Base-by-base conservation (phyloP, 2,113 vertebrate genomes). In the Polyodon spathula region DNA sequence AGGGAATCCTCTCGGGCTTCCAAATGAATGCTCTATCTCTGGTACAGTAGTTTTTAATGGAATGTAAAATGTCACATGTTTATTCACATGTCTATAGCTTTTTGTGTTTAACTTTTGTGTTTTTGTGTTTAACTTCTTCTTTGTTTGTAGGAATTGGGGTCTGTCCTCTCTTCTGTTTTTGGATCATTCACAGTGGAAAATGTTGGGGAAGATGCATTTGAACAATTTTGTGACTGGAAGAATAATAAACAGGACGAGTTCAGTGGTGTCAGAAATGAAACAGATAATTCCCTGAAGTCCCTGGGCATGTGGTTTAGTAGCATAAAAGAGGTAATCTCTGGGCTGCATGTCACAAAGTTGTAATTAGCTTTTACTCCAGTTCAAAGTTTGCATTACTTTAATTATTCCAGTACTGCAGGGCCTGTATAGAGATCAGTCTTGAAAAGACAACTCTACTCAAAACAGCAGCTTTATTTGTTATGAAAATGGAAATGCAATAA, bases 141-240 rank as follows among this genome's bases (percentile, higher is more conserved):
- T 56, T 7, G 56, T 6, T 6, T 39, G 5, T 54, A 87, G 85
- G 69, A 75, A 14, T 66, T 89, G 62, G 72, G 75, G 50, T 0
- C 57, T 38, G 81, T 83, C 52, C 68, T 88, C 71, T 58, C 76
- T 54, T 58, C 66, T 43, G 51, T 63, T 1, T 78, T 81, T 62
- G 79, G 76, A 56, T 63, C 70, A 4, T 51, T 52, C 58, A 69
- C 56, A 50, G 71, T 77, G 71, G 71, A 58, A 58, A 62, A 59
- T 48, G 67, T 69, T 41, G 76, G 72, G 11, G 78, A 83, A 44
- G 66, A 74, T 39, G 60, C 62, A 59, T 79, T 87, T 77, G 63
- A 78, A 8, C 57, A 77, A 4, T 84, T 88, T 66, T 75, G 71
- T 66, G 68, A 78, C 5, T 86, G 84, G 84, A 85, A 83, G 56